Evolutionary conservation across 2,888 invertebrate species (phyloP), one percentile per base, ranked within the genome.

Genomic region (Drosophila mimetica): DNA sequence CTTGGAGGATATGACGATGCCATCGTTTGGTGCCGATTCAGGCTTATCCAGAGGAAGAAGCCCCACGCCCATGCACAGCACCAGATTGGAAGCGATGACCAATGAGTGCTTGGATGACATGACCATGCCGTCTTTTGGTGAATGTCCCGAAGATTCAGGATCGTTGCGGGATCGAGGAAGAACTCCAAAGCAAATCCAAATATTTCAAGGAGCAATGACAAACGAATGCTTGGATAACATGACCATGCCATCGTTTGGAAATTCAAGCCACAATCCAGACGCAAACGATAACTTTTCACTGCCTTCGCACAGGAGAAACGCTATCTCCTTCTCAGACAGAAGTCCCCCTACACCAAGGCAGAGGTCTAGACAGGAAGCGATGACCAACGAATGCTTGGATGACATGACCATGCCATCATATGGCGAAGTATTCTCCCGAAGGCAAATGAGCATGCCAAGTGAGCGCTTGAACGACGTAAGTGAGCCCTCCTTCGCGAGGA

Each of bases 361-460:
- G 9, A 28, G 16, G 7, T 32, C 50, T 3, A 57, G 44, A 0
- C 22, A 16, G 13, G 32, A 32, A 22, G 8, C 20, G 14, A 39
- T 11, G 5, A 22, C 48, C 11, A 50, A 41, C 20, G 54, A 71
- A 13, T 51, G 32, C 7, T 11, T 78, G 5, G 58, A 67, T 1
- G 53, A 77, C 20, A 11, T 67, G 28, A 47, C 42, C 13, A 59
- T 53, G 32, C 59, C 72, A 11, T 42, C 55, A 4, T 55, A 16
- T 63, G 44, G 0, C 0, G 32, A 16, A 6, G 11, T 39, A 13
- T 28, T 36, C 18, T 16, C 60, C 3, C 22, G 20, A 13, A 36
- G 30, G 28, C 32, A 55, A 3, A 13, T 36, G 4, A 30, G 9
- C 2, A 13, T 46, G 28, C 28, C 28, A 46, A 42, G 7, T 28